Evolutionary conservation across 2,113 vertebrate genomes (phyloP), one percentile per base, ranked within the genome.

Genomic region (Heloderma charlesbogerti): DNA sequence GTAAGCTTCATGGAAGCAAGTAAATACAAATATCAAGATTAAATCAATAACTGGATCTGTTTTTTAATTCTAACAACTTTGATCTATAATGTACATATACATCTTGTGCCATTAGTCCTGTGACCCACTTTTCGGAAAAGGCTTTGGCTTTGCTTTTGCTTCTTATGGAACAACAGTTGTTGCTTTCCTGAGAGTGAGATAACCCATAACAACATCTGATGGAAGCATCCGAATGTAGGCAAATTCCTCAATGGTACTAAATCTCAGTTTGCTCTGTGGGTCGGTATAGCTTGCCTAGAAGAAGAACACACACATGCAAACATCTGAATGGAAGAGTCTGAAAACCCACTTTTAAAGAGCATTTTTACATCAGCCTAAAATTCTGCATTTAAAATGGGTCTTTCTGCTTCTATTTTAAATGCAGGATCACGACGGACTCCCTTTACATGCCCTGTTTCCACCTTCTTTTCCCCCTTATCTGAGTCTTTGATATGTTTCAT

Each of bases 201-300:
- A 99, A 93, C 99, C 99, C 0, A 98, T 98, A 84, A 99, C 97
- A 6, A 99, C 98, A 48, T 99, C 99, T 1, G 98, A 98, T 18
- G 99, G 99, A 84, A 99, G 98, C 94, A 99, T 98, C 83, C 99
- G 98, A 89, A 99, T 98, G 90, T 99, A 99, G 87, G 98, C 98
- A 95, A 99, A 99, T 96, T 99, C 99, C 89, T 99, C 99, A 0
- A 97, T 98, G 29, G 98, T 99, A 86, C 98, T 98, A 95, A 99
- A 99, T 66, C 99, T 97, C 69, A 99, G 97, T 95, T 99, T 99
- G 92, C 98, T 99, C 97, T 99, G 99, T 48, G 99, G 99, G 95
- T 99, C 99, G 27, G 99, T 99, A 95, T 99, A 99, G 97, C 98
- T 99, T 90, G 99, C 99, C 99, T 99, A 92, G 29, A 93, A 95